These are phyloP conservation scores for Leucoraja ocellata DNA, from an alignment of 2,797 vertebrate species.

Conservation along the genomic window DNA sequence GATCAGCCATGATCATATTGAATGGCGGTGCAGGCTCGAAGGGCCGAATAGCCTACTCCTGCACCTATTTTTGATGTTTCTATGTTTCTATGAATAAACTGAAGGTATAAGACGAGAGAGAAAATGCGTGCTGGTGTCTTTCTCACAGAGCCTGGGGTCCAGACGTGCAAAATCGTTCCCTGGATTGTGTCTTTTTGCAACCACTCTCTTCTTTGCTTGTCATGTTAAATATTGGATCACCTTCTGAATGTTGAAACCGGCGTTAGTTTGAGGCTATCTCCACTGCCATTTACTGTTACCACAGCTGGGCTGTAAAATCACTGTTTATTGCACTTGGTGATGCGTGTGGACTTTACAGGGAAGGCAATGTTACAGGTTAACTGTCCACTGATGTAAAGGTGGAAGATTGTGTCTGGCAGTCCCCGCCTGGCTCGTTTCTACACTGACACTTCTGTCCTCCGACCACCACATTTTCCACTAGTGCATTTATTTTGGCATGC, in stretches of 20 bases:
- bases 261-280: not conserved
- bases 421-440: not conserved
- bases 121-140: not conserved
- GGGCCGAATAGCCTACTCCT: no score
- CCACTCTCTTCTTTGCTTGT: not conserved
- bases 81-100: no score
- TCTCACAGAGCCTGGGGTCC: no score
- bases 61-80: no score
- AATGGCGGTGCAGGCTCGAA: no score
- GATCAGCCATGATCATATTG: no score
- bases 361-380: not conserved
- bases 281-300: not conserved
- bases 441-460: slow-evolving; percentile 25
- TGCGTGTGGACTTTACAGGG: slow-evolving; percentile 21
- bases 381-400: not conserved
- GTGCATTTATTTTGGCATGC: slow-evolving; percentile 19
- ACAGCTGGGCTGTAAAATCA: not conserved
- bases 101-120: not conserved
- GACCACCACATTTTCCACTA: not conserved
- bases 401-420: not conserved
- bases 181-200: not conserved
- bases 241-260: not conserved
- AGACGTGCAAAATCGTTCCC: not conserved
- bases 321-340: slow-evolving; percentile 30
- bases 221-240: not conserved